Evolutionary conservation across 1,140 invertebrate genomes (phyloP).

Genomic region (Panulirus ornatus): DNA sequence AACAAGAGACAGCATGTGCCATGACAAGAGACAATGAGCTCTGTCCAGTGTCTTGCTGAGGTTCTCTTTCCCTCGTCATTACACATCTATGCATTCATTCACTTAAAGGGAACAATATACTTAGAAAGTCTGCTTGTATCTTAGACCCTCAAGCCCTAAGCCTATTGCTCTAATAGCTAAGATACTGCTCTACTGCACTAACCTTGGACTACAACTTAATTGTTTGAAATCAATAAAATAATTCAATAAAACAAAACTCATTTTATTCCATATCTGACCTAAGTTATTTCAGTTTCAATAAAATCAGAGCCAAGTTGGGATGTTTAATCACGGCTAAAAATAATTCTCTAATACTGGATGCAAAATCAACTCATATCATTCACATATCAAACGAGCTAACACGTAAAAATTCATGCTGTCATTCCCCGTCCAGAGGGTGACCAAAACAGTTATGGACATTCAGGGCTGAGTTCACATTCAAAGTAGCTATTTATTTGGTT

Average conservation of each 20-base stretch:
- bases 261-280: constrained; percentile 13
- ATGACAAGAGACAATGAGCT: constrained; percentile 53
- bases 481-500: constrained; percentile 30
- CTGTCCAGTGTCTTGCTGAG: constrained; percentile 36
- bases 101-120: not conserved
- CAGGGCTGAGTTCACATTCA: constrained; percentile 31
- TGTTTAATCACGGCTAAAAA: constrained; percentile 26
- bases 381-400: constrained; percentile 60
- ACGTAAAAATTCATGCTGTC: constrained; percentile 34
- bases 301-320: not conserved
- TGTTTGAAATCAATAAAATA: constrained; percentile 34
- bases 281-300: not conserved
- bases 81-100: constrained; percentile 26
- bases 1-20: constrained; percentile 15
- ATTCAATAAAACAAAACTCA: constrained; percentile 16
- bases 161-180: constrained; percentile 58
- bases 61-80: constrained; percentile 44
- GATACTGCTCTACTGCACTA: constrained; percentile 19
- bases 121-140: constrained; percentile 36
- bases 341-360: constrained; percentile 43
- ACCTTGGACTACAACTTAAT: constrained; percentile 43
- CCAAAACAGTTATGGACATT: constrained; percentile 52
- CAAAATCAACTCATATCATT: constrained; percentile 63
- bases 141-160: constrained; percentile 60
- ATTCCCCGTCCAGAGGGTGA: constrained; percentile 38